Evolutionary conservation across 2,797 vertebrate species (phyloP), one percentile per base, ranked within the genome.

Genomic region (Danionella dracula): DNA sequence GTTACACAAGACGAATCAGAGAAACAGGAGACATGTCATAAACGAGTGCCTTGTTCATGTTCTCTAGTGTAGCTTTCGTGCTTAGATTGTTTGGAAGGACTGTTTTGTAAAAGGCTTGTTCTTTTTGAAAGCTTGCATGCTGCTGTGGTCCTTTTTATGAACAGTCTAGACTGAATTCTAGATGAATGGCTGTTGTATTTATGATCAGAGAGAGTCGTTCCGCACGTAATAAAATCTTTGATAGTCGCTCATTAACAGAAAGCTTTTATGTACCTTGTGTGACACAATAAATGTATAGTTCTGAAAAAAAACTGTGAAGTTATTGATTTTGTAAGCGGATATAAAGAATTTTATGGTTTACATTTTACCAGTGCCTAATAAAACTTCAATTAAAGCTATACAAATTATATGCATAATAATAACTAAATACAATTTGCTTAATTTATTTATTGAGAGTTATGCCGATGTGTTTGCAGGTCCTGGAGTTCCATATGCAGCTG

Each of bases 401-500:
- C n/a, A n/a, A n/a, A n/a, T n/a, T n/a, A n/a, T n/a, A n/a, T n/a
- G n/a, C n/a, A n/a, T n/a, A n/a, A n/a, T n/a, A n/a, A n/a, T n/a
- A n/a, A n/a, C n/a, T n/a, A n/a, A n/a, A n/a, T n/a, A n/a, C n/a
- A n/a, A n/a, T n/a, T n/a, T n/a, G n/a, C n/a, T n/a, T n/a, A n/a
- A n/a, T n/a, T n/a, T n/a, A 58, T 44, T 44, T 58, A 44, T 9
- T 32, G 8, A 20, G 42, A 5, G 4, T 15, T 13, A 16, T 71
- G 27, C 44, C 66, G 49, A 8, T 53, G 16, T 66, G 1, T 69
- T 57, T 11, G 4, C 31, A 90, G 90, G 90, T 0, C 87, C 84
- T 0, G 79, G 78, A 9, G 81, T 90, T 64, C 90, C 90, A 0
- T 90, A 86, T 44, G 85, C 85, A 1, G 65, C 87, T 0, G 46